Base-by-base conservation (phyloP, 2,888 invertebrate genomes). In the Zaprionus bogoriensis region DNA sequence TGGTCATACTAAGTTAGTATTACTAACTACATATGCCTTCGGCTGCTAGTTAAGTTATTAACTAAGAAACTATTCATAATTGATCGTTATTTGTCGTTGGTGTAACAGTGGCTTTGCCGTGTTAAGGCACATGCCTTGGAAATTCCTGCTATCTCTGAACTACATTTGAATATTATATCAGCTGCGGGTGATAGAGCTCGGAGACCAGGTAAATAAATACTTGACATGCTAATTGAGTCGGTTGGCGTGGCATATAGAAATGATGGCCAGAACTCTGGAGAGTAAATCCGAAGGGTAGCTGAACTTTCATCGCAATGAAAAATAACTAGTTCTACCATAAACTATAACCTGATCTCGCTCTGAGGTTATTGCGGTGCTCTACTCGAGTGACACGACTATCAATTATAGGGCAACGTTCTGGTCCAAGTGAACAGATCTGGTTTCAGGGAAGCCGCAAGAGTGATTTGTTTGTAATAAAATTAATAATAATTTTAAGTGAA, bases 391-490 rank as follows among this genome's bases (percentile, higher is more conserved):
- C 36, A 48, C 28, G 19, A 52, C 41, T 58, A 69, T 52, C 59
- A 58, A 78, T 62, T 67, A 54, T 51, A 51, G 44, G 32, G 23
- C 36, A 39, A 47, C 57, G 44, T 67, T 51, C 58, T 47, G 2
- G 45, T 50, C 59, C 54, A 39, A 30, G 12, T 2, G 17, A 39
- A 4, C 14, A 17, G 54, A 61, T 67, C 79, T 64, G 46, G 77
- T 70, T 66, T 17, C n/a, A 23, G 4, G 20, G 83, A 78, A 79
- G 77, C 82, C 79, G 30, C 52, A 78, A 42, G 28, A 81, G 39
- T 74, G 57, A 53, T 19, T 32, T n/a, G n/a, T n/a, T n/a, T n/a
- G n/a, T n/a, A n/a, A n/a, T n/a, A n/a, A n/a, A n/a, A n/a, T n/a
- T n/a, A n/a, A n/a, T n/a, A n/a, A n/a, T n/a, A n/a, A n/a, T n/a